phyloP scores from a whole-genome alignment of 2,797 vertebrate species.

The Lacerta bilineata region DNA sequence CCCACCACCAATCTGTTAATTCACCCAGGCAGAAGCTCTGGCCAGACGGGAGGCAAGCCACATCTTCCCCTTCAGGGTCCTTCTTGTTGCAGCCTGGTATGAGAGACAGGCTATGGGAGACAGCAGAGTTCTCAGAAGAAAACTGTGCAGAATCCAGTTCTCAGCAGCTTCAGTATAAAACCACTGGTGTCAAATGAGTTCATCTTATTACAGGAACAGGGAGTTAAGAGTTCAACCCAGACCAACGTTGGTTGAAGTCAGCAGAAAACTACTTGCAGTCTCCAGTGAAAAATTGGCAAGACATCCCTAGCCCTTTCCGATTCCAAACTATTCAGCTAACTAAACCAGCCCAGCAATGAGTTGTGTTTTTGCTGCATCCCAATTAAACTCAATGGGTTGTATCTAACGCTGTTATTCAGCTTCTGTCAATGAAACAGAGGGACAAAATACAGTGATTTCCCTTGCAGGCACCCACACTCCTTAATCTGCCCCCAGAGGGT shows the following conservation, averaged over 20 bases:
- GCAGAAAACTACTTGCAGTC: constrained; percentile 23
- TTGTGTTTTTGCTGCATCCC: background rate
- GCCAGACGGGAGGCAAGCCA: background rate
- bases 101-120: background rate
- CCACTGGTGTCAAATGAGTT: constrained; percentile 27
- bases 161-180: background rate
- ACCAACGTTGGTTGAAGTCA: background rate
- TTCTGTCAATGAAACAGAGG: too few species aligned
- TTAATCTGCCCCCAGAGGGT: too few species aligned
- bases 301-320: background rate
- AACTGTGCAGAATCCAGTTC: background rate
- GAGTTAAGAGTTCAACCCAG: constrained; percentile 14
- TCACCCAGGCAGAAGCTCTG: background rate
- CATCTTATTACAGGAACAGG: constrained; percentile 33
- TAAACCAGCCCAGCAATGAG: constrained; percentile 16
- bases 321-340: constrained; percentile 28
- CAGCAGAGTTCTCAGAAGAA: background rate
- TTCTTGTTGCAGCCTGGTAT: background rate
- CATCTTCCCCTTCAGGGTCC: background rate
- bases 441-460: too few species aligned
- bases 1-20: background rate
- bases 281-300: constrained; percentile 26
- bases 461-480: too few species aligned
- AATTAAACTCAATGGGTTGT: background rate
- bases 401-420: too few species aligned